Conservation (phyloP, 2,113 vertebrate species). For the Sander lucioperca region DNA sequence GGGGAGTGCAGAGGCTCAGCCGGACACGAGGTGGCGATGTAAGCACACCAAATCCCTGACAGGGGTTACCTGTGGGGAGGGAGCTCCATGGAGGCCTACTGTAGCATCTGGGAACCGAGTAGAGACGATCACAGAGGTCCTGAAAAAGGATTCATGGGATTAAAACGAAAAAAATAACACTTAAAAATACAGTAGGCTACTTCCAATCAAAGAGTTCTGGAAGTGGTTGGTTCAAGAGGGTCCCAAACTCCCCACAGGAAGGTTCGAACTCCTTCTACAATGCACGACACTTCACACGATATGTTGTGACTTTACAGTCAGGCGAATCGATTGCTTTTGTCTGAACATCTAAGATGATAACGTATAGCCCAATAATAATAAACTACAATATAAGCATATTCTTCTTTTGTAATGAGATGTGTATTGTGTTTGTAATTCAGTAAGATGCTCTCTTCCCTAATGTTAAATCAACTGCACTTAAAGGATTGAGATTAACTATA, state of each 20-base stretch:
- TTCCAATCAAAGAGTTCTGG: neutral
- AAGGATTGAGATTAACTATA: no score
- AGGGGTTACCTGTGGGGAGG: neutral
- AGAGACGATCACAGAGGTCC: neutral
- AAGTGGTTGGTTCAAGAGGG: neutral
- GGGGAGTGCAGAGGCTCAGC: conserved; percentile 43
- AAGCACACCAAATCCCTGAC: neutral
- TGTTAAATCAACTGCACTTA: no score
- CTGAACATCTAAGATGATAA: no score
- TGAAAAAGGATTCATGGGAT: neutral
- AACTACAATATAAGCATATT: no score
- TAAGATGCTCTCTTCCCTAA: no score
- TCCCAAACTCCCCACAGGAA: neutral
- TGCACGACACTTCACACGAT: no score
- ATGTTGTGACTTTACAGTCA: no score
- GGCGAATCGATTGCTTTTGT: no score
- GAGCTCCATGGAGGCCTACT: neutral
- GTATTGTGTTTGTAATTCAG: no score
- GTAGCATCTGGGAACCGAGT: neutral
- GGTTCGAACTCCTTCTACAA: no score
- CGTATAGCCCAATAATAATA: no score
- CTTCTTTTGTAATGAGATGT: no score
- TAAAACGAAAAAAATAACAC: neutral
- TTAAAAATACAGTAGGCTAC: neutral
- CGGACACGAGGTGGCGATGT: conserved; percentile 69